Percentiles rank a stretch among this genome's conserved stretches.
Evolutionary conservation across 64 coral and sea anemone species (phyloP).

Genomic region (Montipora cactus): DNA sequence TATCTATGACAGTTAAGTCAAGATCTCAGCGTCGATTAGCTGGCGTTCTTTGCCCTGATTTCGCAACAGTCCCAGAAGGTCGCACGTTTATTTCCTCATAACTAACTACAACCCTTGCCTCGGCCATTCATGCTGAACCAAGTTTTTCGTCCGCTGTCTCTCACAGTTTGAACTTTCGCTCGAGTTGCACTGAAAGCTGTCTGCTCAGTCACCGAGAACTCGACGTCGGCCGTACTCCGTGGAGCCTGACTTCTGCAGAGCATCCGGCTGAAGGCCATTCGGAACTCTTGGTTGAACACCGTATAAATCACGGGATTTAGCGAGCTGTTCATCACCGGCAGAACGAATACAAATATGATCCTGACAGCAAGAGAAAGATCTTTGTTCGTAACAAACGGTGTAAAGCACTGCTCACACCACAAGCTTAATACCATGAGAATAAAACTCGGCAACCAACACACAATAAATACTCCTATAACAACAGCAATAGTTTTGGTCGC

Average conservation of each 20-base stretch:
- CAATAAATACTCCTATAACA: slow-evolving; percentile 75
- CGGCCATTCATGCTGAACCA: slow-evolving; percentile 32
- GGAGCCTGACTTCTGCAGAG: slow-evolving; percentile 2
- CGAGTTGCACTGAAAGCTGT: neutral
- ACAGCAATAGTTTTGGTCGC: slow-evolving; percentile 89
- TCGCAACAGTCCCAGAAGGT: neutral
- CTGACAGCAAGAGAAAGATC: slow-evolving; percentile 34
- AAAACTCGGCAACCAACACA: slow-evolving; percentile 87
- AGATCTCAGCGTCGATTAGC: slow-evolving; percentile 24
- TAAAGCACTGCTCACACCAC: slow-evolving; percentile 63
- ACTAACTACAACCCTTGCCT: neutral
- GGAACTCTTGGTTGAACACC: slow-evolving; percentile 87
- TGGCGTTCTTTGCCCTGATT: neutral
- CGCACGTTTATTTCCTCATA: neutral
- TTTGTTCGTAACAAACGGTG: slow-evolving; percentile 17
- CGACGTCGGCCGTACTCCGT: slow-evolving; percentile 2
- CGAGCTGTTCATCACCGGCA: slow-evolving; percentile 78
- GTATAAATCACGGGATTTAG: slow-evolving; percentile 90
- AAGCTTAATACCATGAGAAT: slow-evolving; percentile 51
- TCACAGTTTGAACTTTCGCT: neutral
- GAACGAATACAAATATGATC: slow-evolving; percentile 75
- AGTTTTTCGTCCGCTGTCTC: neutral
- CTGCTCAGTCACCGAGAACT: slow-evolving; percentile 9
- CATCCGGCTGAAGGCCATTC: slow-evolving; percentile 72
- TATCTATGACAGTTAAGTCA: slow-evolving; percentile 21